Evolutionary conservation across 2,797 vertebrate species (phyloP), one percentile per base, ranked within the genome.

Genomic region (Sebastes ruberrimus): DNA sequence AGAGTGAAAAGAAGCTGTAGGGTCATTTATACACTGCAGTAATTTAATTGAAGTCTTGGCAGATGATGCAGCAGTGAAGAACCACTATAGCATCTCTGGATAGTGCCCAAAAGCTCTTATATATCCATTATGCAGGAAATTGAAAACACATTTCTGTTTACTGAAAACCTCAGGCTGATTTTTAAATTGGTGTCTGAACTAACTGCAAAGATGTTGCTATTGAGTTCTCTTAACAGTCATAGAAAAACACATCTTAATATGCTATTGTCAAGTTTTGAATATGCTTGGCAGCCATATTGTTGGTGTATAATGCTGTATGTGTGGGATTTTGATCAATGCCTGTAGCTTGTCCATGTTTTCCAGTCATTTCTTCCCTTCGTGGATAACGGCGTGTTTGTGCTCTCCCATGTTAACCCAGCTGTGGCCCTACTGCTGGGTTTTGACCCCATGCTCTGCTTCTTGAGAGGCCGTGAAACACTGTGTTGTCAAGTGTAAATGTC

Each of bases 1-100:
- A 72, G 32, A 35, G 27, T 9, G 57, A 71, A 71, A 77, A 78
- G 59, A 83, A 75, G 76, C 92, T 74, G 55, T 30, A 30, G 56
- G 63, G 74, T 56, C 60, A 67, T 81, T 82, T 82, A 25, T 81
- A 42, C 75, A 10, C 69, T 46, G 72, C 86, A 73, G 81, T 92
- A 84, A 88, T 90, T 86, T 49, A 84, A 92, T 86, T 78, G 62
- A 83, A 69, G 30, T 75, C 57, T 71, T 77, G 65, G 71, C 56
- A 63, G 76, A 78, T 71, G 53, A 77, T 74, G 80, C 85, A 81
- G 73, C 74, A 75, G 59, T 30, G 38, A 84, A 62, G n/a, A 66
- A 61, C 42, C 28, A 28, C 13, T 63, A 3, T n/a, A 61, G 65
- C 14, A 23, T 65, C 70, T 33, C 53, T 64, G 60, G n/a, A 49